phyloP scores from a whole-genome alignment of 2,888 invertebrate species.

The Rhamphomyia laevipes region DNA sequence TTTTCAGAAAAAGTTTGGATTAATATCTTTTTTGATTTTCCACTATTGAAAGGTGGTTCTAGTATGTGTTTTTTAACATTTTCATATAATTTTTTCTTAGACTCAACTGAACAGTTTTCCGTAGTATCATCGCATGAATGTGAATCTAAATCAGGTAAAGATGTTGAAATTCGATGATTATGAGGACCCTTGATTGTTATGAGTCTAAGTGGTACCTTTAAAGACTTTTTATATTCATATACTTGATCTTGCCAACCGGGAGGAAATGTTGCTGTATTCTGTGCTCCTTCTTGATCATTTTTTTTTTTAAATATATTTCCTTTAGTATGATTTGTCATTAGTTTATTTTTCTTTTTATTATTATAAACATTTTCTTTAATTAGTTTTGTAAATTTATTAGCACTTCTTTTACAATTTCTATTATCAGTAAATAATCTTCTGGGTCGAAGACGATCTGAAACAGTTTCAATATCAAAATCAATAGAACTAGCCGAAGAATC shows the following conservation, averaged over 20 bases:
- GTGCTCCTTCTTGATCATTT: conserved; percentile 4
- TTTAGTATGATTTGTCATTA: no score
- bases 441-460: conserved; percentile 10
- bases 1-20: no score
- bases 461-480: conserved; percentile 1
- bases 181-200: conserved; percentile 69
- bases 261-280: conserved; percentile 56
- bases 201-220: conserved; percentile 68
- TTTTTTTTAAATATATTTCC: no score
- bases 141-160: conserved; percentile 66
- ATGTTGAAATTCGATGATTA: conserved; percentile 57
- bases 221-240: conserved; percentile 66
- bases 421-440: conserved; percentile 1
- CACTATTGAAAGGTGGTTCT: no score
- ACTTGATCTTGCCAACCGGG: conserved; percentile 70
- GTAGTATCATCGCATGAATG: conserved; percentile 46
- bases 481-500: background rate
- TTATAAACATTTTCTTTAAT: conserved; percentile 10
- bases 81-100: no score
- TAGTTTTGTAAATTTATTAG: background rate
- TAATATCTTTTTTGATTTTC: no score
- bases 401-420: conserved; percentile 8
- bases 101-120: no score
- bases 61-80: no score
- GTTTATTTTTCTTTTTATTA: background rate